Conservation (phyloP, 2,888 invertebrate genomes). For the Scaptomyza parva region DNA sequence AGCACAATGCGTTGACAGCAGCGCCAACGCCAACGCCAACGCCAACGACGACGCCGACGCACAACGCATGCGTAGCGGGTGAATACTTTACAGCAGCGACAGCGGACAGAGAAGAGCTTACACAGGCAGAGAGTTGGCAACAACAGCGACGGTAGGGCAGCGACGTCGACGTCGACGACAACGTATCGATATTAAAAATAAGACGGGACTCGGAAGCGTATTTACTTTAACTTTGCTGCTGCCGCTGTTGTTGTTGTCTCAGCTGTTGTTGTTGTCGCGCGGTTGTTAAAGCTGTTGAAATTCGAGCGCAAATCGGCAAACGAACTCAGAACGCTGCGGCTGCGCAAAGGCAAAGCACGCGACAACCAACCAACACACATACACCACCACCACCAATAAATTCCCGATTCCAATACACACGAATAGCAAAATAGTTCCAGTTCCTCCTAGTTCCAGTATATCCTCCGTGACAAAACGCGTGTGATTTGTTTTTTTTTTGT, state of each 20-base stretch:
- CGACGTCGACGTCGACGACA: constrained; percentile 41
- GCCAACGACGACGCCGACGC: constrained; percentile 37
- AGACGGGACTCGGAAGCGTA: constrained; percentile 76
- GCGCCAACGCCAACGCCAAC: constrained; percentile 4
- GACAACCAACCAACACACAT: constrained; percentile 50
- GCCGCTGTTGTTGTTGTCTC: constrained; percentile 20
- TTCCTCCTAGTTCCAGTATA: constrained; percentile 7
- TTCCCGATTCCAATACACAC: constrained; percentile 5
- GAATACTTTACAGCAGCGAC: constrained; percentile 1
- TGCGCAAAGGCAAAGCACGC: constrained; percentile 82
- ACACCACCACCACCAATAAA: constrained; percentile 27
- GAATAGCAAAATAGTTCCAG: constrained; percentile 4
- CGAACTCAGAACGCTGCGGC: constrained; percentile 81
- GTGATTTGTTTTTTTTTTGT: constrained; percentile 18
- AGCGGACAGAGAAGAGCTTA: constrained; percentile 5
- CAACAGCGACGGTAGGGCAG: constrained; percentile 20
- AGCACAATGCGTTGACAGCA: constrained; percentile 1
- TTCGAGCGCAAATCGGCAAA: constrained; percentile 70
- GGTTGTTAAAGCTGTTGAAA: constrained; percentile 66
- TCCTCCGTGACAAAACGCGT: constrained; percentile 19
- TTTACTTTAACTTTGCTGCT: constrained; percentile 28
- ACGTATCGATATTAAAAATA: constrained; percentile 62
- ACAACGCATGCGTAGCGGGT: constrained; percentile 56
- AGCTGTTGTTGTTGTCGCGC: constrained; percentile 23
- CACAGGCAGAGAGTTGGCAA: constrained; percentile 23